Base-by-base conservation (phyloP, 2,888 invertebrate genomes). In the Hypercompe scribonia region DNA sequence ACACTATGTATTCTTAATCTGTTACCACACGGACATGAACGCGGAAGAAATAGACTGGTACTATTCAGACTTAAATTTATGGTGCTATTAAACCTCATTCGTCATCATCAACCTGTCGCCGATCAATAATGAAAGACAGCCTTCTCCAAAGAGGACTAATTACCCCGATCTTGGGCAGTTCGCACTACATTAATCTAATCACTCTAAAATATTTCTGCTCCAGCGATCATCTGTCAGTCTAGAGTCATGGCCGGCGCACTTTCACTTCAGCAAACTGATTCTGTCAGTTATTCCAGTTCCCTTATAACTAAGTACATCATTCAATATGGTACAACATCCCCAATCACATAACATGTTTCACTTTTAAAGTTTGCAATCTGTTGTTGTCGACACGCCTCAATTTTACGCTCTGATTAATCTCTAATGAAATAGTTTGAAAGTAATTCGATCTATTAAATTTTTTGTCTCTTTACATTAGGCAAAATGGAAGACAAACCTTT, bases 391-490 rank as follows among this genome's bases (percentile, higher is more conserved):
- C 31, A 39, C 39, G 42, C 28, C 66, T n/a, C 28, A 42, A 66
- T 66, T 66, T 66, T 18, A 42, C 42, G 66, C 66, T 66, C 42
- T 66, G 66, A 42, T 66, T 28, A 39, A n/a, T 66, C 18, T 66
- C 21, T 42, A 66, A 42, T 66, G 66, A 66, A 66, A 66, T 13
- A 66, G 66, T 66, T 42, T 39, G 42, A 66, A 39, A 39, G 24
- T 66, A 28, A 24, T 36, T 36, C 36, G 24, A 36, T 65, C 64
- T n/a, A 65, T 50, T 50, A 50, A 50, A 21, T 24, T 21, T 24
- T 50, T 50, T 24, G 50, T 24, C 18, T 24, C 7, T 33, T 63
- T 18, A 7, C 31, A 63, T 63, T 33, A 63, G 7, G 21, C 24
- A 24, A 50, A 0, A 50, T 24, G 50, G 50, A 24, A 50, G 0